A percentile compares a stretch with the other conserved stretches of the same genome.
These are phyloP conservation scores for Bombylius discolor DNA, from an alignment of 2,888 invertebrate genomes.

Conservation along the genomic window DNA sequence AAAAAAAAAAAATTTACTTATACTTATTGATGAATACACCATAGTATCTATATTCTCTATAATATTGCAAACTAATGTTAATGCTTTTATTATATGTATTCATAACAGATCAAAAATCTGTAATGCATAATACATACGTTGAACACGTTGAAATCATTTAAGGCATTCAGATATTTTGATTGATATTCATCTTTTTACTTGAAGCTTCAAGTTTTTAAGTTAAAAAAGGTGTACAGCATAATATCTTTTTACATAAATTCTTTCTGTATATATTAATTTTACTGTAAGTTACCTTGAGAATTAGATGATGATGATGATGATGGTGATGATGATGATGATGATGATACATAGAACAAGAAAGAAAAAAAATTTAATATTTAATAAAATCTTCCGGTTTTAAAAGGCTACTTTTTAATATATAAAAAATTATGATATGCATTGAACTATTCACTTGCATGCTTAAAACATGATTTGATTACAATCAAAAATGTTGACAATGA, in stretches of 20 bases:
- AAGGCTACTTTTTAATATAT: too few relatives aligned
- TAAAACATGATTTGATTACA: too few relatives aligned
- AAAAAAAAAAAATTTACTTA: not conserved
- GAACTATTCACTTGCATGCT: too few relatives aligned
- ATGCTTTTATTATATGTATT: not conserved
- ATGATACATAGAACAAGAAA: not conserved
- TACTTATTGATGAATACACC: too few relatives aligned
- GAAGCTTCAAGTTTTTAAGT: not conserved
- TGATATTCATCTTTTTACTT: conserved; percentile 4
- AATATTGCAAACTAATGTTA: too few relatives aligned
- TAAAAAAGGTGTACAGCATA: not conserved
- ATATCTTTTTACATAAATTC: not conserved
- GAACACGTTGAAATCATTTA: not conserved
- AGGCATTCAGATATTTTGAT: conserved; percentile 1
- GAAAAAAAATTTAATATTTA: not conserved
- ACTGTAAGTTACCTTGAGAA: not conserved
- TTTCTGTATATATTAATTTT: too few relatives aligned
- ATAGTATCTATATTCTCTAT: too few relatives aligned
- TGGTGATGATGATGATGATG: not conserved
- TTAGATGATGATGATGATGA: not conserved
- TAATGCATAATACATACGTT: not conserved
- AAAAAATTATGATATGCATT: too few relatives aligned
- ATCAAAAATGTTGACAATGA: too few relatives aligned
- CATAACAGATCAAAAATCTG: not conserved
- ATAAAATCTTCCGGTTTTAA: not conserved